phyloP scores from a whole-genome alignment of 2,888 invertebrate genomes.

The Lamellibrachia satsuma region DNA sequence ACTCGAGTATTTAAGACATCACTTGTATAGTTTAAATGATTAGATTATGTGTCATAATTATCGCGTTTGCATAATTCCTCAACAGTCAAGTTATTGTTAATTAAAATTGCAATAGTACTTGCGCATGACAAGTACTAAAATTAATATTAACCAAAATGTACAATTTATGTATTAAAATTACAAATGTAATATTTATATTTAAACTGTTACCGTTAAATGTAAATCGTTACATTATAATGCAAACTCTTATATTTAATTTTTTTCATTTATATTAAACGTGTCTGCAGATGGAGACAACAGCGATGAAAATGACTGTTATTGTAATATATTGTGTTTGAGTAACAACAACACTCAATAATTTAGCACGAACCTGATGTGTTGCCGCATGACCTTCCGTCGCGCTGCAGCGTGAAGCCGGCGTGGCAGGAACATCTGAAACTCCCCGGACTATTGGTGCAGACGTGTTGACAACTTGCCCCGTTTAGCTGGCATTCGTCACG shows the following conservation, averaged over 20 bases:
- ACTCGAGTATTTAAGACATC: too few species aligned
- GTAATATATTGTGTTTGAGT: background rate
- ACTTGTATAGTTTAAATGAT: too few species aligned
- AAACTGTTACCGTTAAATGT: background rate
- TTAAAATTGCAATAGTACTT: too few species aligned
- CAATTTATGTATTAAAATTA: background rate
- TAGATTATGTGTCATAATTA: too few species aligned
- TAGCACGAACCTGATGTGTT: background rate
- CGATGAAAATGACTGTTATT: too few species aligned
- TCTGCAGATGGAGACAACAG: background rate
- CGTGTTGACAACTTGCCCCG: constrained; percentile 25
- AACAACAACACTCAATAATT: background rate
- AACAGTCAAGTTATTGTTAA: too few species aligned
- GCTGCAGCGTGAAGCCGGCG: background rate
- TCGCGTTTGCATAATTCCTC: too few species aligned
- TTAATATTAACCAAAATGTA: too few species aligned
- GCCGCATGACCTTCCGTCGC: background rate
- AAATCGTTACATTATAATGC: background rate
- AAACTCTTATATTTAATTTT: background rate
- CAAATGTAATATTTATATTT: background rate
- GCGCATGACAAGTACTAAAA: too few species aligned
- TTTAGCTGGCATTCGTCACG: constrained; percentile 21
- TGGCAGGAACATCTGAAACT: constrained; percentile 22
- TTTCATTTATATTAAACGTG: background rate
- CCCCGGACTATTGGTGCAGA: constrained; percentile 21